Conservation (phyloP, 2,113 vertebrate species). For the Helogale parvula region DNA sequence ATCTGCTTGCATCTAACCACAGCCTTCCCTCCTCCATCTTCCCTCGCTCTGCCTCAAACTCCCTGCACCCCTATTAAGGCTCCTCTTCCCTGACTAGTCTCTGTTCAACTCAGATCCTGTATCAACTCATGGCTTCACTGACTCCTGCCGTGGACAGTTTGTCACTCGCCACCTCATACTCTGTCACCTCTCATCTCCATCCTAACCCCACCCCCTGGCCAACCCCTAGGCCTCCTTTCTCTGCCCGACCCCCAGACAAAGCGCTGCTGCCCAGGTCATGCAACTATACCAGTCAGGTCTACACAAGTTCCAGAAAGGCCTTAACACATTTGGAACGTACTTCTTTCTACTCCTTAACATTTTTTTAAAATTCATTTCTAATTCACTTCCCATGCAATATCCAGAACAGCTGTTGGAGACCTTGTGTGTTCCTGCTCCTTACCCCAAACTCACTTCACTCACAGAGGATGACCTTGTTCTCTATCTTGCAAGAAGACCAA, state of each 20-base stretch:
- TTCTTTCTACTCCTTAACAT: too few species aligned
- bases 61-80: rapidly evolving
- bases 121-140: background rate
- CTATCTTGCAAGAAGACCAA: background rate
- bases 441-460: background rate
- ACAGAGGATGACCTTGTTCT: background rate
- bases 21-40: background rate
- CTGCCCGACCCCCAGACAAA: background rate
- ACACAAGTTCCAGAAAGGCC: background rate
- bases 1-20: background rate
- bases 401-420: background rate
- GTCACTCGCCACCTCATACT: background rate
- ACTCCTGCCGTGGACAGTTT: rapidly evolving
- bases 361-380: too few species aligned
- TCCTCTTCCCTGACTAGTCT: background rate
- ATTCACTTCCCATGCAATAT: background rate
- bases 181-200: background rate
- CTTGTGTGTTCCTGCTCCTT: background rate
- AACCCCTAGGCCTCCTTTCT: background rate
- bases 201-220: background rate
- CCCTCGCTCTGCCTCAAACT: rapidly evolving
- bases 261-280: background rate
- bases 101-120: background rate
- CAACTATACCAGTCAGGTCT: rapidly evolving
- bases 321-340: background rate